phyloP scores from a whole-genome alignment of 2,113 vertebrate species.

The Pluvialis apricaria region DNA sequence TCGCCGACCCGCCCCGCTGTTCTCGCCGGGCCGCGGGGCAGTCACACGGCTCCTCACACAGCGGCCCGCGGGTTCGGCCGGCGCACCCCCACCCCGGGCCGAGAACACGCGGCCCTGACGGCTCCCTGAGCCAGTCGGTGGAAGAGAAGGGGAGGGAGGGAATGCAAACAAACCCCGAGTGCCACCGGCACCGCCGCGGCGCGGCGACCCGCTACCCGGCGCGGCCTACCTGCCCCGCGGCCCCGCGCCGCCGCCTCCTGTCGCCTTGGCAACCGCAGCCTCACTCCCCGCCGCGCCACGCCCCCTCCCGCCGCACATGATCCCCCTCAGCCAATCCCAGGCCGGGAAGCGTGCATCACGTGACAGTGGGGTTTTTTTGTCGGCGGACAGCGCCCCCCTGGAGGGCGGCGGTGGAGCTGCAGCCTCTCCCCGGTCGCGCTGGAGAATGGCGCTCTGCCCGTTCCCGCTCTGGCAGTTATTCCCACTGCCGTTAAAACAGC shows the following conservation, averaged over 20 bases:
- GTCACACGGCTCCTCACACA: not conserved
- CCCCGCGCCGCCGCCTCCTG: not conserved
- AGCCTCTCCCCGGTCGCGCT: fast-evolving
- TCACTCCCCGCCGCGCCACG: fast-evolving
- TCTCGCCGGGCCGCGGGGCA: not conserved
- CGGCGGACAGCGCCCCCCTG: not conserved
- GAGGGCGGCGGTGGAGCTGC: fast-evolving
- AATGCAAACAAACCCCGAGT: not conserved
- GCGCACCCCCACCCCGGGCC: too few relatives aligned
- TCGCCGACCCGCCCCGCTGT: not conserved
- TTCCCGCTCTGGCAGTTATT: too few relatives aligned
- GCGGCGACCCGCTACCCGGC: not conserved
- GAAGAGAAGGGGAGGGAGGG: not conserved
- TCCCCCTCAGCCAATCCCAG: not conserved
- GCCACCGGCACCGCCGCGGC: not conserved
- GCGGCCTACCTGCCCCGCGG: not conserved
- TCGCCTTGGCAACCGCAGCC: not conserved
- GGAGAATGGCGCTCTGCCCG: too few relatives aligned
- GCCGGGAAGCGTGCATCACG: fast-evolving
- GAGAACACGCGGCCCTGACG: not conserved
- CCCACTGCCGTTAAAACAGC: too few relatives aligned
- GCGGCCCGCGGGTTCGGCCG: not conserved
- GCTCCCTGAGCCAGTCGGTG: not conserved
- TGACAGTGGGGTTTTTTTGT: fast-evolving
- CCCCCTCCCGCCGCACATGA: not conserved